Evolutionary conservation across 2,113 vertebrate species (phyloP), one percentile per base, ranked within the genome.

Genomic region (Protomyctophum bolini): DNA sequence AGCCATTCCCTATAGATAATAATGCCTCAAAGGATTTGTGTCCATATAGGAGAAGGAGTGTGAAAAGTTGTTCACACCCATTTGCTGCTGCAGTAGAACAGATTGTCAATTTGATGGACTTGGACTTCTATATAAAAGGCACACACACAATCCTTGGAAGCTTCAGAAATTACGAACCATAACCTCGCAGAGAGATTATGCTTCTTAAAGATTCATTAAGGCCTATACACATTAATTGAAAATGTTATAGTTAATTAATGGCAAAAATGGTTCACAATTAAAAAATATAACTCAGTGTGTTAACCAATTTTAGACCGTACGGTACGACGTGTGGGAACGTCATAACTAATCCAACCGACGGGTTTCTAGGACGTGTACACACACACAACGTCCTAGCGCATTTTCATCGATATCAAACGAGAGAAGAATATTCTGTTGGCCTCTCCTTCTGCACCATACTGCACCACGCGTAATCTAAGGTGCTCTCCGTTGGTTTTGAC

Each of bases 1-100:
- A 86, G 50, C 74, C 54, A 15, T 72, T 81, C 73, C 33, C 63
- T 79, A 78, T 75, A 82, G 61, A 81, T 66, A 78, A 21, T 72
- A 72, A 55, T 60, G 3, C 77, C 70, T 77, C 63, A 46, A 68
- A 49, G 70, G 69, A 66, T 1, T 6, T 10, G 62, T 58, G 74
- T 76, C 66, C 77, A 79, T 81, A 80, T n/a, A n/a, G n/a, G n/a
- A 76, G 76, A 58, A 28, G 66, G 72, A 70, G 86, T 83, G 87
- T 75, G 86, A 86, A 87, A 83, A 86, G 61, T 74, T 64, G 82
- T 77, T 87, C 51, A 29, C 87, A 83, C 87, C 66, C 55, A 49
- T 83, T 75, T 75, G 67, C 82, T 75, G 67, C 82, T 75, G 60
- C 72, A 67, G 28, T 70, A 67, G 28, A 51, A 58, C 85, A 72